These are phyloP conservation scores for Galerucella nymphaeae DNA, from an alignment of 2,888 invertebrate species.

Conservation along the genomic window DNA sequence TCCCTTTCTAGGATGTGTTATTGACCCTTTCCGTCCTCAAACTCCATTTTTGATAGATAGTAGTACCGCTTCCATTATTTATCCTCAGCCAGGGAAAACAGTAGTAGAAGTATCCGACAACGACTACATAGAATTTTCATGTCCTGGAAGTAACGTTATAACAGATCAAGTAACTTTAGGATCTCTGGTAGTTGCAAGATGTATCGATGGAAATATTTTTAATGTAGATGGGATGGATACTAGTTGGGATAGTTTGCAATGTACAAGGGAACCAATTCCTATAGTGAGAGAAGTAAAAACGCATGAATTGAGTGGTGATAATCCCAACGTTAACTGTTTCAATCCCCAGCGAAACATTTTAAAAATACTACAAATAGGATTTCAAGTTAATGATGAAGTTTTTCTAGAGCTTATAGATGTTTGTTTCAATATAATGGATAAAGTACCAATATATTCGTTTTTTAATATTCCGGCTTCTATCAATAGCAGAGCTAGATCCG, in stretches of 20 bases:
- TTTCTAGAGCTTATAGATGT: slow-evolving; percentile 60
- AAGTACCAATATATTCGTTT: slow-evolving; percentile 68
- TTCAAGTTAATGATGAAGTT: neutral
- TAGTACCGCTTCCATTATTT: neutral
- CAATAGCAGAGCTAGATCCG: slow-evolving; percentile 65
- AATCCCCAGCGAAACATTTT: neutral
- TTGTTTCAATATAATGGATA: slow-evolving; percentile 68
- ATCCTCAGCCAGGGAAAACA: neutral
- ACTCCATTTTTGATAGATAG: slow-evolving; percentile 1
- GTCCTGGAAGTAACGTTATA: neutral
- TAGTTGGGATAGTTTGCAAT: neutral
- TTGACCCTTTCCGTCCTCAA: neutral
- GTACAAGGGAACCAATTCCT: neutral
- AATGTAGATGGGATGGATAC: neutral
- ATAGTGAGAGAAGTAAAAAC: slow-evolving; percentile 3
- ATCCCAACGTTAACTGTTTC: slow-evolving; percentile 9
- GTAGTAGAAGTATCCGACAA: neutral
- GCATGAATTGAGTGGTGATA: neutral
- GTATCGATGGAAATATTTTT: neutral
- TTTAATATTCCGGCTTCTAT: slow-evolving; percentile 66
- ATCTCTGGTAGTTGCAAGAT: neutral
- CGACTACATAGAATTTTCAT: slow-evolving; percentile 1
- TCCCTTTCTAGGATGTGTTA: slow-evolving; percentile 1
- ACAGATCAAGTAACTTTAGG: too few species aligned
- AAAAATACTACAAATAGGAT: slow-evolving; percentile 11